These are phyloP conservation scores for Ataeniobius toweri DNA, from an alignment of 2,797 vertebrate genomes.

Conservation along the genomic window DNA sequence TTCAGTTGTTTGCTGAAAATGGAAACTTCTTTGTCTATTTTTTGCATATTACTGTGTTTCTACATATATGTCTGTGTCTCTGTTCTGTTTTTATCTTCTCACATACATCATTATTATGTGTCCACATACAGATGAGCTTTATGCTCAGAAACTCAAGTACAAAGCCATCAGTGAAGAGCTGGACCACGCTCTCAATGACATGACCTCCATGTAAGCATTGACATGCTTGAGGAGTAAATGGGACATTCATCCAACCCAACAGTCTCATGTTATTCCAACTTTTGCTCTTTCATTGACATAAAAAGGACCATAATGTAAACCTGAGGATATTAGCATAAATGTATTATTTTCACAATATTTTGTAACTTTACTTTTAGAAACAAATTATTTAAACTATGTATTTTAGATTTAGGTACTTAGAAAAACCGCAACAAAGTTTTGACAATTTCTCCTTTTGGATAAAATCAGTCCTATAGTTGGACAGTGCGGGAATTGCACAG, in stretches of 20 bases:
- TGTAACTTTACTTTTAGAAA: neutral
- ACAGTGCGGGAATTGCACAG: neutral
- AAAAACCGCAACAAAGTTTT: neutral
- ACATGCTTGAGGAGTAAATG: too few species aligned
- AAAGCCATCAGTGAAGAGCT: slow-evolving; percentile 93
- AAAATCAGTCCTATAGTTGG: neutral
- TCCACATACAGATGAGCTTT: slow-evolving; percentile 84
- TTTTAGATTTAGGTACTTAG: neutral
- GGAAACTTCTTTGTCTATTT: neutral
- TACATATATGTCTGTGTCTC: neutral
- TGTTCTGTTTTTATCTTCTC: slow-evolving; percentile 4
- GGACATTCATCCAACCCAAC: neutral
- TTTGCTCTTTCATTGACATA: neutral
- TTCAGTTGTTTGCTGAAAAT: neutral
- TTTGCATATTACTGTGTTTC: neutral
- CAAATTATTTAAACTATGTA: neutral
- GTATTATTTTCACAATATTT: neutral
- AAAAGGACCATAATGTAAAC: neutral
- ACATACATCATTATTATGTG: slow-evolving; percentile 28
- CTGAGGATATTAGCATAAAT: neutral
- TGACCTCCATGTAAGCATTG: slow-evolving; percentile 87
- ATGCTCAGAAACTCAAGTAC: slow-evolving; percentile 93
- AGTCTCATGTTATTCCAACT: neutral
- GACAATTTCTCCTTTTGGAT: neutral
- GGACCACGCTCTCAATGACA: slow-evolving; percentile 90